These are phyloP conservation scores for Dipodomys spectabilis DNA, from an alignment of 2,113 vertebrate species.

Conservation along the genomic window DNA sequence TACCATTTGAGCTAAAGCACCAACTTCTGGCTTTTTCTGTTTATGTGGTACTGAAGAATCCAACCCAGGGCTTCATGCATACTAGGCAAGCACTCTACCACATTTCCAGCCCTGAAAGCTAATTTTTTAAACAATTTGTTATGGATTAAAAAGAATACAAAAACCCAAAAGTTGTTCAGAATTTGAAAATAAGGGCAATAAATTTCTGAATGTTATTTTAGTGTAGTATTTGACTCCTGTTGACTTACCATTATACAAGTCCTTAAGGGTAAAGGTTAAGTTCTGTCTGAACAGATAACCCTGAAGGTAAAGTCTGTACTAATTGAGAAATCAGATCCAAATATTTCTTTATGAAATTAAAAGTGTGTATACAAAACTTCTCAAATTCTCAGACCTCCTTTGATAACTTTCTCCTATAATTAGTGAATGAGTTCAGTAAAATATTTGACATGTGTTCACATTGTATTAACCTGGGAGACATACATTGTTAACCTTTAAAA, in stretches of 20 bases:
- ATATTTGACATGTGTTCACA: background rate
- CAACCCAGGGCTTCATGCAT: too few species aligned
- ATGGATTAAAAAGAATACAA: background rate
- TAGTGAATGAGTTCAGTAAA: constrained; percentile 7
- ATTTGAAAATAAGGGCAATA: background rate
- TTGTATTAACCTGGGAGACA: background rate
- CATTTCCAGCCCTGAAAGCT: too few species aligned
- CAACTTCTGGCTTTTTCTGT: too few species aligned
- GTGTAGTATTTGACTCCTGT: background rate
- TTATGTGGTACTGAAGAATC: too few species aligned
- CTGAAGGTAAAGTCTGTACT: background rate
- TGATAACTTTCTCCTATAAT: background rate
- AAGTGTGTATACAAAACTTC: background rate
- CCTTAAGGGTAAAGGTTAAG: background rate
- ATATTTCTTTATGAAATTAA: background rate
- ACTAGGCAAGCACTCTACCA: too few species aligned
- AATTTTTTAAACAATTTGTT: too few species aligned
- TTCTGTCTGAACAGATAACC: background rate
- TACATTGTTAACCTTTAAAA: constrained; percentile 29
- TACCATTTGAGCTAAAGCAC: too few species aligned
- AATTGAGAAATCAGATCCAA: background rate
- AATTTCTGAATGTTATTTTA: background rate
- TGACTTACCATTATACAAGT: background rate
- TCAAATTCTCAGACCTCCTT: constrained; percentile 17
- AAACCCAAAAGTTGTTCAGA: background rate